Base-by-base conservation (phyloP, 2,113 vertebrate species). In the Alaudala cheleensis region DNA sequence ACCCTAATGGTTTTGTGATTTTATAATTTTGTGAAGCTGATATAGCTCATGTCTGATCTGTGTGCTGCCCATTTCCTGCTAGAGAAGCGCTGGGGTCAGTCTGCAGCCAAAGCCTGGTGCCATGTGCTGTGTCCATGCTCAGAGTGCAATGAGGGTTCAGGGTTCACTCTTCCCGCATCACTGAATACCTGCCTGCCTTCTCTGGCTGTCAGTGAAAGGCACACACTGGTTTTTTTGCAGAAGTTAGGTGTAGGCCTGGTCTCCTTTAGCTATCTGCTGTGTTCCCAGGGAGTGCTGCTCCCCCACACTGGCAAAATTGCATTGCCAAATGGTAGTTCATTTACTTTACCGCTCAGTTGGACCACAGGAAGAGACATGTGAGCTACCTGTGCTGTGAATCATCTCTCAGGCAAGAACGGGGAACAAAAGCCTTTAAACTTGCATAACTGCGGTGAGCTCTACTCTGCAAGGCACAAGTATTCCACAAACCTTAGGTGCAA, bases 141-240 rank as follows among this genome's bases (percentile, higher is more conserved):
- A 4, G 40, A 17, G 24, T 7, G 24, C 3, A 2, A 0, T 9
- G 39, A 14, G 40, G 56, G 24, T 29, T 56, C 53, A 18, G 49
- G 14, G 33, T 44, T 71, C 6, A 2, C 11, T 33, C 0, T 1
- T 54, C 21, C 44, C 0, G 0, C 64, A 2, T 1, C 2, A 0
- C 23, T 15, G 4, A 23, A 8, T 34, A 8, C 6, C 6, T 31
- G 42, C 33, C 62, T 61, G 37, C 15, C 28, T 58, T n/a, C 37
- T 16, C 29, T 37, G 31, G 22, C 20, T 62, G 11, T 6, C 11
- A 1, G 19, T 28, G 57, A 40, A 37, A 25, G 21, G 6, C 5
- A 3, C 0, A 13, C 3, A 2, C 33, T 0, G 0, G 0, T 11
- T 73, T 60, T 39, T 56, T 62, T 19, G 22, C 45, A 9, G 37